phyloP scores from a whole-genome alignment of 1,140 invertebrate genomes.

The Bemisia tabaci region DNA sequence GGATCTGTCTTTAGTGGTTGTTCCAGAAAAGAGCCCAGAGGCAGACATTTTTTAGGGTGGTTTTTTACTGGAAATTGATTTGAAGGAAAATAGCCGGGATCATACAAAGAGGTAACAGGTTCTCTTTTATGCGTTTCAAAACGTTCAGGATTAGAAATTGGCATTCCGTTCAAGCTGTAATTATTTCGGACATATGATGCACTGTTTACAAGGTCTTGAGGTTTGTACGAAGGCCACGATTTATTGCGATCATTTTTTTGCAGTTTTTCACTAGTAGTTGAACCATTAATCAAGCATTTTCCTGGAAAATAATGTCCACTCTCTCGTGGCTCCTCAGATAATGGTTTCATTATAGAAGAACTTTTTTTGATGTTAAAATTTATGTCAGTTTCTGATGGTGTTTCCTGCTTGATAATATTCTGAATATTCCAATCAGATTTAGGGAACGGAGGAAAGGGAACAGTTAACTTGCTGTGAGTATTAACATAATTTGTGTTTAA shows the following conservation, averaged over 20 bases:
- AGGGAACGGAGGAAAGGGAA: neutral
- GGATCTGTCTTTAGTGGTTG: neutral
- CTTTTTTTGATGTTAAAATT: neutral
- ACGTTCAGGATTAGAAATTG: neutral
- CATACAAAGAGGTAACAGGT: neutral
- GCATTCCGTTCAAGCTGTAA: neutral
- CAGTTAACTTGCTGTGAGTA: neutral
- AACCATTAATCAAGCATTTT: neutral
- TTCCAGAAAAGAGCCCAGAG: neutral
- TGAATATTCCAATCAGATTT: slow-evolving; percentile 2
- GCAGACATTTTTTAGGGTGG: neutral
- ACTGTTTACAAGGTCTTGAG: neutral
- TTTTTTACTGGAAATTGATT: neutral
- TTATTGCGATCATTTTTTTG: neutral
- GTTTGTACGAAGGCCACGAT: neutral
- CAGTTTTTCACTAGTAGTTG: neutral
- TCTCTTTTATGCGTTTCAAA: neutral
- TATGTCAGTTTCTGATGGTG: neutral
- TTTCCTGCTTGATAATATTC: neutral
- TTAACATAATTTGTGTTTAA: neutral
- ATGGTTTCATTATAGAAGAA: neutral
- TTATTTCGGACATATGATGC: neutral
- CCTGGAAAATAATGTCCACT: neutral
- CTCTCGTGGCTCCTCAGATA: neutral
- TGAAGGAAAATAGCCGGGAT: neutral